Evolutionary conservation across 37 sponge, comb jelly and placozoan genomes (phyloP).

Genomic region (Hexactinellida sp.): DNA sequence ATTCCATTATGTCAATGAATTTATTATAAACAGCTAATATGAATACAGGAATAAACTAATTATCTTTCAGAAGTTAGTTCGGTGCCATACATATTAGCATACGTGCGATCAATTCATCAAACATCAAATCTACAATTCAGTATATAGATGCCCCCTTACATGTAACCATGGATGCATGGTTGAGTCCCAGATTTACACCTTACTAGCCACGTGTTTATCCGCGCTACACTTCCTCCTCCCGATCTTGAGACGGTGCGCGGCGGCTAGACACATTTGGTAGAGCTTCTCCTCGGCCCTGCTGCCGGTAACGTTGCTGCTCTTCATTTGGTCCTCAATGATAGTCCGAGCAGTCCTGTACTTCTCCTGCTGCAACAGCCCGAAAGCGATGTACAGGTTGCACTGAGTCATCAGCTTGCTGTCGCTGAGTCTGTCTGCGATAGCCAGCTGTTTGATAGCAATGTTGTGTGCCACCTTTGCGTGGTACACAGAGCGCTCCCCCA

Average conservation of each 20-base stretch:
- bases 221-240: not conserved
- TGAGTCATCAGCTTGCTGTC: not conserved
- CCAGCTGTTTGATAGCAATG: not conserved
- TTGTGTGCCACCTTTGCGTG: conserved; percentile 1
- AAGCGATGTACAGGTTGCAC: not conserved
- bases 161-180: too few relatives aligned
- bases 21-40: too few relatives aligned
- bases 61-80: too few relatives aligned
- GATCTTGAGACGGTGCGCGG: not conserved
- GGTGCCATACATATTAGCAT: too few relatives aligned
- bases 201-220: too few relatives aligned
- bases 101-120: too few relatives aligned
- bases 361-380: not conserved
- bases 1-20: too few relatives aligned
- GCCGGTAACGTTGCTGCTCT: not conserved
- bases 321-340: not conserved
- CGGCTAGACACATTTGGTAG: not conserved
- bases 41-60: too few relatives aligned
- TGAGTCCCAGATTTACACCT: too few relatives aligned
- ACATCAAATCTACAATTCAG: too few relatives aligned
- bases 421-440: not conserved
- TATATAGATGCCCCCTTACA: too few relatives aligned
- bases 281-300: not conserved
- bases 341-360: not conserved
- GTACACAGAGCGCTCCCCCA: not conserved